These are phyloP conservation scores for Campopleginae sp. DNA, from an alignment of 2,888 invertebrate genomes.

Conservation along the genomic window DNA sequence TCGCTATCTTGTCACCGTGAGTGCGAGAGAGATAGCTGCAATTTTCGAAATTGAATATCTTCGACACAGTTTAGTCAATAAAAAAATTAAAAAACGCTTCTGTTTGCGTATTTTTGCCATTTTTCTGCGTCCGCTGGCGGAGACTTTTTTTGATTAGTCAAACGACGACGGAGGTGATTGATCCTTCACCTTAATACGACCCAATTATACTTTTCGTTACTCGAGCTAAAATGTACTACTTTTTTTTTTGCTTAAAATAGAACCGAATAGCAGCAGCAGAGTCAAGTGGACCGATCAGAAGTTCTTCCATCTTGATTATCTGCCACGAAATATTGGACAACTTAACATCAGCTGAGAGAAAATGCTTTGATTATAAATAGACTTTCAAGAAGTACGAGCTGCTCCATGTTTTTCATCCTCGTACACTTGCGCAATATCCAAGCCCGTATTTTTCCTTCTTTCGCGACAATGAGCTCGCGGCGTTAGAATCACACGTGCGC, in stretches of 20 bases:
- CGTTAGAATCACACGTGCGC: background rate
- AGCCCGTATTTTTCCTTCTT: slow-evolving; percentile 14
- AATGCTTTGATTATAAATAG: slow-evolving; percentile 37
- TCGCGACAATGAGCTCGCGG: background rate
- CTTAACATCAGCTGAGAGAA: background rate
- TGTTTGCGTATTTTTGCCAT: too few relatives aligned
- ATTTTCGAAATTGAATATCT: too few relatives aligned
- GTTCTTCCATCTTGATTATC: slow-evolving; percentile 32
- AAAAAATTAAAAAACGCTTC: too few relatives aligned
- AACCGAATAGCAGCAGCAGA: background rate
- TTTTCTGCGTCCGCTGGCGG: too few relatives aligned
- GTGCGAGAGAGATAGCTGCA: too few relatives aligned
- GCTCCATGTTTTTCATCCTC: slow-evolving; percentile 12
- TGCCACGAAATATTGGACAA: slow-evolving; percentile 9
- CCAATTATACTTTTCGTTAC: background rate
- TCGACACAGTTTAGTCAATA: too few relatives aligned
- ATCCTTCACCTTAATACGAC: too few relatives aligned
- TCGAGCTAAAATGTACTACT: background rate
- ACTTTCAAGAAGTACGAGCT: slow-evolving; percentile 41
- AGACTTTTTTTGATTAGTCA: too few relatives aligned
- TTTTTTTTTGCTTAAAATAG: background rate
- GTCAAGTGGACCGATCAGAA: background rate
- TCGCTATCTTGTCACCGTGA: too few relatives aligned
- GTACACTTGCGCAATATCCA: slow-evolving; percentile 32
- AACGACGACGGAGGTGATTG: too few relatives aligned